Conservation (phyloP, 2,888 invertebrate species). For the Lumbricus terrestris region DNA sequence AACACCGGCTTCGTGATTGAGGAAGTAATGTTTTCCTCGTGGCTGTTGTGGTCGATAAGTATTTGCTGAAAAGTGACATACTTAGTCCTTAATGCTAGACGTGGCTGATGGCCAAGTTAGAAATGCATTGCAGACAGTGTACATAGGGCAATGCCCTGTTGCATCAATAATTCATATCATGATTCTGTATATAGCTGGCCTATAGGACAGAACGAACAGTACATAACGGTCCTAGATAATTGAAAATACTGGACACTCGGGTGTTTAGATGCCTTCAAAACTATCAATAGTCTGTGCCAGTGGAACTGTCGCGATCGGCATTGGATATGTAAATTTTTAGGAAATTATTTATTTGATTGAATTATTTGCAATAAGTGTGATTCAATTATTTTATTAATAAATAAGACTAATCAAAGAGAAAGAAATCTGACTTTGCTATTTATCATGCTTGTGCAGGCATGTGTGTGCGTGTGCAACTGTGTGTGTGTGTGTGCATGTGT, state of each 20-base stretch:
- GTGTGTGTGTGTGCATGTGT: too few species aligned
- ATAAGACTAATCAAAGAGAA: background rate
- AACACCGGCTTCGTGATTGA: background rate
- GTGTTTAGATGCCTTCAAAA: background rate
- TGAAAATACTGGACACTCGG: background rate
- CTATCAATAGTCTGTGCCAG: background rate
- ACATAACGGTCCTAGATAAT: background rate
- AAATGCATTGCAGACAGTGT: background rate
- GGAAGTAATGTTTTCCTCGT: background rate
- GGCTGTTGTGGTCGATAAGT: background rate
- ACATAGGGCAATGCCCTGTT: background rate
- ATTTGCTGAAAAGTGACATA: background rate
- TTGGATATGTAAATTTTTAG: background rate
- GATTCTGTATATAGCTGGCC: background rate
- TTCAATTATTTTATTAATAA: background rate
- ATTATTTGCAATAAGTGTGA: background rate
- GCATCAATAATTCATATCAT: background rate
- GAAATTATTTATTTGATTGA: constrained; percentile 3
- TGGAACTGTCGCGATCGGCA: background rate
- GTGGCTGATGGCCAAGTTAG: background rate
- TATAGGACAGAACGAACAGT: background rate
- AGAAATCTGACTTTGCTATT: background rate
- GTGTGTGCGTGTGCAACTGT: too few species aligned
- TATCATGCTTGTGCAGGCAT: background rate
- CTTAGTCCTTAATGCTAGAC: background rate